These are phyloP conservation scores for Zingel zingel DNA, from an alignment of 2,113 vertebrate genomes.

Conservation along the genomic window DNA sequence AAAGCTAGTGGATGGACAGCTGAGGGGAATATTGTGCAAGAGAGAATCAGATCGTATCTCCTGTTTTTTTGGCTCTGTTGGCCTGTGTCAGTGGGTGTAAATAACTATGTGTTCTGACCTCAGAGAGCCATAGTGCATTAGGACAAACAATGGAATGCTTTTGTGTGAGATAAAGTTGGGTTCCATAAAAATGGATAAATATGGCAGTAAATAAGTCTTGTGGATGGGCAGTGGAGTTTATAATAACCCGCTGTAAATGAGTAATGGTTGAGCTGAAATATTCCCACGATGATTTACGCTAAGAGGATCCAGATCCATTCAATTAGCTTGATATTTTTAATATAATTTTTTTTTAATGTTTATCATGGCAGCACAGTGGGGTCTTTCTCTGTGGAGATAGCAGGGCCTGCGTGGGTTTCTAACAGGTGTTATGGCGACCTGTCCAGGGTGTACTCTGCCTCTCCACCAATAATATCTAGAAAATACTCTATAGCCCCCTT, in stretches of 20 bases:
- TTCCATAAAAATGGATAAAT: slow-evolving; percentile 31
- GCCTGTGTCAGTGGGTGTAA: slow-evolving; percentile 7
- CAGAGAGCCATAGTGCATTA: slow-evolving; percentile 2
- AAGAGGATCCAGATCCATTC: background rate
- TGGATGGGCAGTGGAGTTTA: background rate
- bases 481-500: background rate
- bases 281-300: background rate
- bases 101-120: slow-evolving; percentile 13
- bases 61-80: slow-evolving; percentile 35
- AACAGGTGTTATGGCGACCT: background rate
- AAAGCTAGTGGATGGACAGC: slow-evolving; percentile 27
- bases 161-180: slow-evolving; percentile 9
- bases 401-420: background rate
- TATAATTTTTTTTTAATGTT: background rate
- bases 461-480: background rate
- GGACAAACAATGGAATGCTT: slow-evolving; percentile 3
- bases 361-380: background rate
- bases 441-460: background rate
- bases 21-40: slow-evolving; percentile 36
- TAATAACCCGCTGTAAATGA: slow-evolving; percentile 4
- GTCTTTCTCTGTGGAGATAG: background rate
- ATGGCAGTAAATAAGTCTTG: slow-evolving; percentile 5
- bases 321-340: background rate
- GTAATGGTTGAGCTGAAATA: background rate
- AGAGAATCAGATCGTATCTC: slow-evolving; percentile 65